Percentiles rank a stretch among this genome's conserved stretches.
These are phyloP conservation scores for Chaetodon trifascialis DNA, from an alignment of 2,113 vertebrate genomes.

Conservation along the genomic window DNA sequence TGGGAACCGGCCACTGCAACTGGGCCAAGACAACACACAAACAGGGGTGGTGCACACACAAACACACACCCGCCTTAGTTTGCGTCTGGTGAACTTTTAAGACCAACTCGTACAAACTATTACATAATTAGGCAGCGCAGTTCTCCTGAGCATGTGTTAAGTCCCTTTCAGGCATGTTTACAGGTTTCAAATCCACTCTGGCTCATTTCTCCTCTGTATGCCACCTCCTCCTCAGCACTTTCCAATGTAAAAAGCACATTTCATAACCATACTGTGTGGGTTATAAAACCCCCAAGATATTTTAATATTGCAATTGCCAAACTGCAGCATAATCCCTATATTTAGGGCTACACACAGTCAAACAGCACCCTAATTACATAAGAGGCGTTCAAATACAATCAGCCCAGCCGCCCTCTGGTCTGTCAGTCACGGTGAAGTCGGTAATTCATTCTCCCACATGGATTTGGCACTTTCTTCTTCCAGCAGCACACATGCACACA, in stretches of 20 bases:
- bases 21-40: constrained; percentile 34
- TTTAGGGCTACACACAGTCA: constrained; percentile 33
- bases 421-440: constrained; percentile 43
- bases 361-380: constrained; percentile 37
- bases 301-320: constrained; percentile 50
- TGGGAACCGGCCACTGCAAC: constrained; percentile 35
- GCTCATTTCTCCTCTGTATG: background rate
- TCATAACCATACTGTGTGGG: constrained; percentile 51
- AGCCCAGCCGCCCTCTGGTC: constrained; percentile 27
- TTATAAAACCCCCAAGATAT: constrained; percentile 53
- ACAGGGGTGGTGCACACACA: constrained; percentile 10
- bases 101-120: constrained; percentile 6
- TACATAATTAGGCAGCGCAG: constrained; percentile 47
- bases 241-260: constrained; percentile 45
- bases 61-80: constrained; percentile 15
- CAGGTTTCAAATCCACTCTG: constrained; percentile 22
- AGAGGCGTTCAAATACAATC: constrained; percentile 46
- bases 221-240: constrained; percentile 31
- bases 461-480: constrained; percentile 32
- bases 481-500: constrained; percentile 11
- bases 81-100: constrained; percentile 29
- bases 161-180: constrained; percentile 35
- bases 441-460: constrained; percentile 27
- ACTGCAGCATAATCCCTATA: constrained; percentile 54
- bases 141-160: constrained; percentile 26